A percentile compares a stretch with the other conserved stretches of the same genome.
Evolutionary conservation across 1,140 invertebrate species (phyloP).

Genomic region (Mizuhopecten yessoensis): DNA sequence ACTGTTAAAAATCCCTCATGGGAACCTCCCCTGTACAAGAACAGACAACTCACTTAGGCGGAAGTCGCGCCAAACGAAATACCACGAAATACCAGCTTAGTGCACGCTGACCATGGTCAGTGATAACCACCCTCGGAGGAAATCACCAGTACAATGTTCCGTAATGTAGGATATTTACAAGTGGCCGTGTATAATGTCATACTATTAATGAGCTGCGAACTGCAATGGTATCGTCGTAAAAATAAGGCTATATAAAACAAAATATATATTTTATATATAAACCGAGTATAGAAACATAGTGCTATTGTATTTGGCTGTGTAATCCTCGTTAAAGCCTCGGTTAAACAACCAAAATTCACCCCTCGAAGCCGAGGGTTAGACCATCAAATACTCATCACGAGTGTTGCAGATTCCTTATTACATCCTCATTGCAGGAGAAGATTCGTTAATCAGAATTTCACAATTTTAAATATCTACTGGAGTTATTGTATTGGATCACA

Average conservation of each 20-base stretch:
- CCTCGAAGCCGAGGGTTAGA: no score
- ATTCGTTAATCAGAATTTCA: no score
- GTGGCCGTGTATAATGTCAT: not conserved
- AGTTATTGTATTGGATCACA: no score
- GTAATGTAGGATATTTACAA: not conserved
- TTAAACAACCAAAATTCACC: no score
- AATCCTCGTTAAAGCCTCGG: no score
- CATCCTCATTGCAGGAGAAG: no score
- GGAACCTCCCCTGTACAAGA: not conserved
- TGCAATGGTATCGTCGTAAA: not conserved
- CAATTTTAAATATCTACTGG: no score
- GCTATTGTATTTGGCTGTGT: no score
- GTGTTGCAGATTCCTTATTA: no score
- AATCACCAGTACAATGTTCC: not conserved
- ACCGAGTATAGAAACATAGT: no score
- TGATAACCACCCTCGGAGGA: not conserved
- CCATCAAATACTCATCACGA: no score
- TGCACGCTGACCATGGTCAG: not conserved
- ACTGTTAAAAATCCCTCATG: not conserved
- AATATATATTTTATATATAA: not conserved
- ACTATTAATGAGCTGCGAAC: not conserved
- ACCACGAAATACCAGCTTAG: not conserved
- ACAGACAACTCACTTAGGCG: not conserved
- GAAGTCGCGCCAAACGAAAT: not conserved
- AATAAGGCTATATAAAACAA: not conserved